A percentile compares a stretch with the other conserved stretches of the same genome.
phyloP scores from a whole-genome alignment of 2,113 vertebrate species.

The Eretmochelys imbricata region DNA sequence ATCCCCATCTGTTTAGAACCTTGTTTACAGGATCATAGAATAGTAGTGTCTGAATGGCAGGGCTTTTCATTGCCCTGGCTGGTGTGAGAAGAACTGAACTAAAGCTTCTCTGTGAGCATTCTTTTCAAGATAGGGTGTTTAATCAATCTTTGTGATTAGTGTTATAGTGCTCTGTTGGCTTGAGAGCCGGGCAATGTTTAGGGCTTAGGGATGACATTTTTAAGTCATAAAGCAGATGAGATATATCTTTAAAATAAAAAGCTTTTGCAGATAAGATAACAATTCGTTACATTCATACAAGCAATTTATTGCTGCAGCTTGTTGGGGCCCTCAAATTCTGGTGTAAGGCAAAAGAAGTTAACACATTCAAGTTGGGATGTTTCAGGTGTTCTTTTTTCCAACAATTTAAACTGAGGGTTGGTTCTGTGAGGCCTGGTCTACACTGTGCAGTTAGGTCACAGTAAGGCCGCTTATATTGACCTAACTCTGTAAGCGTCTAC shows the following conservation, averaged over 20 bases:
- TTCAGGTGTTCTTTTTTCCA: background rate
- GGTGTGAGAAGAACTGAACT: background rate
- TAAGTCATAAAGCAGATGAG: background rate
- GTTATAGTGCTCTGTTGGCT: background rate
- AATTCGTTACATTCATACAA: background rate
- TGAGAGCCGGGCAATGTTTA: background rate
- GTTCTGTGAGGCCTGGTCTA: background rate
- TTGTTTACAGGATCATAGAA: background rate
- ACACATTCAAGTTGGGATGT: background rate
- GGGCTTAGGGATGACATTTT: background rate
- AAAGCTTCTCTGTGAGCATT: background rate
- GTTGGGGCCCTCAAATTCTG: background rate
- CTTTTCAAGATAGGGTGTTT: background rate
- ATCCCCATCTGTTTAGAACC: background rate
- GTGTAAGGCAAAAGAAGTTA: background rate
- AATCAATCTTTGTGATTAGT: background rate
- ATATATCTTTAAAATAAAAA: background rate
- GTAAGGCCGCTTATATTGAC: too few relatives aligned
- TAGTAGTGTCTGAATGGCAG: background rate
- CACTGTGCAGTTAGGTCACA: too few relatives aligned
- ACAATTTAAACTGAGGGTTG: background rate
- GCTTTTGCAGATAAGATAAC: background rate
- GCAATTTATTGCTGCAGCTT: background rate
- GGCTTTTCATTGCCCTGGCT: background rate
- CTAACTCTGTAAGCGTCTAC: too few relatives aligned